Conservation (phyloP, 2,797 vertebrate species). For the Tangara arthus region DNA sequence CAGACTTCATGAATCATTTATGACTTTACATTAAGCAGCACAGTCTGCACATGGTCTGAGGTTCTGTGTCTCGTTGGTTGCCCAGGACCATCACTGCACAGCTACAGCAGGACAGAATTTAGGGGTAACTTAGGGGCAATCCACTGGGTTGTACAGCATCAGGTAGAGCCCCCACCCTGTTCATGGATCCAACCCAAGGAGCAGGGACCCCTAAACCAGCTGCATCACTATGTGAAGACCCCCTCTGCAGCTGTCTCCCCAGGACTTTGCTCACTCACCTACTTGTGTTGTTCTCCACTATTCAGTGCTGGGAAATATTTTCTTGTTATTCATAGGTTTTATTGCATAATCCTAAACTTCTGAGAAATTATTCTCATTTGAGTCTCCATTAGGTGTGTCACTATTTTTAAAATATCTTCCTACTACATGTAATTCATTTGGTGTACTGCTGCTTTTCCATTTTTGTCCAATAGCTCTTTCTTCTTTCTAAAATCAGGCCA, state of each 20-base stretch:
- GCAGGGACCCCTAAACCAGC: background rate
- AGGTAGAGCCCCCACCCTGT: background rate
- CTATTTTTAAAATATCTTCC: conserved; percentile 5
- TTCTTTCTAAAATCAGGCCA: conserved; percentile 1
- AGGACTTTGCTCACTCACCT: background rate
- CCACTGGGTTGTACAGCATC: background rate
- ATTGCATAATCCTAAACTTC: background rate
- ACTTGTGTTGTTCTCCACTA: background rate
- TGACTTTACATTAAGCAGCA: background rate
- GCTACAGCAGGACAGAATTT: background rate
- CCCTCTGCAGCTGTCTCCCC: background rate
- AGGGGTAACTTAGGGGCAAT: background rate
- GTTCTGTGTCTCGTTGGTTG: background rate
- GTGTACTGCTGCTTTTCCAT: conserved; percentile 12
- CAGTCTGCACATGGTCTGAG: background rate
- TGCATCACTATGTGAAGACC: background rate
- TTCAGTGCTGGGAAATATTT: background rate
- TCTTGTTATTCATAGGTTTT: background rate
- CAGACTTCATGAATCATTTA: conserved; percentile 12
- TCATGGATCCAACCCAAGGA: background rate
- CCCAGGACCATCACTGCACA: background rate
- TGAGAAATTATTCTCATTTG: background rate
- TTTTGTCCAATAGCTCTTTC: background rate
- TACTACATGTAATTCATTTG: background rate
- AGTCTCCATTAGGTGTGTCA: background rate